Conservation (phyloP, 2,888 invertebrate species). For the Monochamus alternatus region DNA sequence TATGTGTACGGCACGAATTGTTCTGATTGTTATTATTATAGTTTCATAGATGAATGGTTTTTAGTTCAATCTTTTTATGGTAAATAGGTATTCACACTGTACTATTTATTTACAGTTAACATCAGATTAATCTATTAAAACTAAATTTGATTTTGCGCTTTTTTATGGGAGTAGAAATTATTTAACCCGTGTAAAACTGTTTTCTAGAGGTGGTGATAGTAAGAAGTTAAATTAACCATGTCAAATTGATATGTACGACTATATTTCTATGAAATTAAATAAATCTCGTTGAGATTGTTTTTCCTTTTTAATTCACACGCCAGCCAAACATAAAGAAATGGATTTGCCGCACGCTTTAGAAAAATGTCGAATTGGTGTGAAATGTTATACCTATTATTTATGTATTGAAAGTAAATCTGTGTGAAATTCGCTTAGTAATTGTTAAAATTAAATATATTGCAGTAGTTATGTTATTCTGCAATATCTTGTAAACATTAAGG, state of each 20-base stretch:
- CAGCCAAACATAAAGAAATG: neutral
- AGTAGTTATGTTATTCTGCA: no score
- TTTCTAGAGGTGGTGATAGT: neutral
- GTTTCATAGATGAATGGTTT: conserved; percentile 27
- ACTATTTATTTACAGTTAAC: conserved; percentile 32
- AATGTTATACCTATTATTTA: no score
- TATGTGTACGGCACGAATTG: conserved; percentile 8
- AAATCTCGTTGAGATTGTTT: neutral
- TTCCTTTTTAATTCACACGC: neutral
- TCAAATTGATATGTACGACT: neutral
- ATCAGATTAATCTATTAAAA: neutral
- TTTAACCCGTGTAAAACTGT: neutral
- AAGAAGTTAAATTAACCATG: neutral
- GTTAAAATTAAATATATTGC: no score
- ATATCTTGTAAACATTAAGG: no score
- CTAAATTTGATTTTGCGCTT: neutral
- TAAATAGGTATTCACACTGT: conserved; percentile 17
- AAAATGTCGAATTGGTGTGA: no score
- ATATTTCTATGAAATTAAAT: neutral
- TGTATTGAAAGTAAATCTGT: no score
- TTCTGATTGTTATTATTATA: conserved; percentile 17
- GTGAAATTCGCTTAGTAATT: no score
- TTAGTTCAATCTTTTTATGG: conserved; percentile 12
- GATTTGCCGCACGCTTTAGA: no score
- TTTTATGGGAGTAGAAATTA: neutral